Percentiles rank a stretch among this genome's conserved stretches.
These are phyloP conservation scores for Chironomus tepperi DNA, from an alignment of 1,140 invertebrate genomes.

Conservation along the genomic window DNA sequence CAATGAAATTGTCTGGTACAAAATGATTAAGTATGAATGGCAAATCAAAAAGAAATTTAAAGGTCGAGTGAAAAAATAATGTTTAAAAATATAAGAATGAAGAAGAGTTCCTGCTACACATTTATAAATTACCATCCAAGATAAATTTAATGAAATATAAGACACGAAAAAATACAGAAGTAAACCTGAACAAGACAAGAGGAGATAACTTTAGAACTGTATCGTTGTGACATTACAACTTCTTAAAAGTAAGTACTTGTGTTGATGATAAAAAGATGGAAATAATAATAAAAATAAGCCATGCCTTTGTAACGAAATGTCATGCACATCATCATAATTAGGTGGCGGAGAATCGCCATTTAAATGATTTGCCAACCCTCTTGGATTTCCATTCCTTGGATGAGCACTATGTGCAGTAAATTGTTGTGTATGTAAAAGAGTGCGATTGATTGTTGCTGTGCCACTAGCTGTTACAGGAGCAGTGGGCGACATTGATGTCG, in stretches of 20 bases:
- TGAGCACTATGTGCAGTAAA: slow-evolving; percentile 28
- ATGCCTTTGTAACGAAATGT: slow-evolving; percentile 37
- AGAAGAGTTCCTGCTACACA: background rate
- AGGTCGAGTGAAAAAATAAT: background rate
- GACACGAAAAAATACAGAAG: background rate
- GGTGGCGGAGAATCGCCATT: slow-evolving; percentile 35
- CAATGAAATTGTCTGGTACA: background rate
- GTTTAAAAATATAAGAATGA: background rate
- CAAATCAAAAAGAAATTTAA: background rate
- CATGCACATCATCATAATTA: slow-evolving; percentile 42
- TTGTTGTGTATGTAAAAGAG: slow-evolving; percentile 39
- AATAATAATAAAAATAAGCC: slow-evolving; percentile 28
- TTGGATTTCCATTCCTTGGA: slow-evolving; percentile 32
- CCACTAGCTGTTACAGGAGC: slow-evolving; percentile 29
- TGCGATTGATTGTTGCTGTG: slow-evolving; percentile 39
- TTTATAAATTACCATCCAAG: background rate
- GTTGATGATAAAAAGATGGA: background rate
- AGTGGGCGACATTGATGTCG: slow-evolving; percentile 38
- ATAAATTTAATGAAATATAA: background rate
- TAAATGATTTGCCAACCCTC: slow-evolving; percentile 37
- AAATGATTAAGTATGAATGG: slow-evolving; percentile 7
- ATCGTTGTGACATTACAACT: no score
- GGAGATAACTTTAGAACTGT: no score
- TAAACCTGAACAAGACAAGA: background rate
- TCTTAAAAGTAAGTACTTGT: no score